phyloP scores from a whole-genome alignment of 2,797 vertebrate genomes.

The Bryconaethiops microstoma region DNA sequence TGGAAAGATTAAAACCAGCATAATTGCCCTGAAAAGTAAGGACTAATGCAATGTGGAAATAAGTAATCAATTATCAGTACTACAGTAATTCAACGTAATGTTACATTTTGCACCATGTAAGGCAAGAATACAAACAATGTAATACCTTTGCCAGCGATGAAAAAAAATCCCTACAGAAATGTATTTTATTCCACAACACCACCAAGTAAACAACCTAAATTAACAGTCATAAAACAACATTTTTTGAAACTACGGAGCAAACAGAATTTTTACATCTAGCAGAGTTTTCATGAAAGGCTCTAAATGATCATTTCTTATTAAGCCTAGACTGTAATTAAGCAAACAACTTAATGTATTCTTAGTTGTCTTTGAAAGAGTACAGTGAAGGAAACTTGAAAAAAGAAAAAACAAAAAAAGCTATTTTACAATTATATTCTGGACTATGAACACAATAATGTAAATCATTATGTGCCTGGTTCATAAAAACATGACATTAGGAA shows the following conservation, averaged over 20 bases:
- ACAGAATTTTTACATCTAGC: not conserved
- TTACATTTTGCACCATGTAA: not conserved
- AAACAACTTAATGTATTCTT: no score
- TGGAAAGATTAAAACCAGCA: constrained; percentile 4
- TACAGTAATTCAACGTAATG: constrained; percentile 1
- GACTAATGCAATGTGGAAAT: constrained; percentile 24
- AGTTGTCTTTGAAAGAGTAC: no score
- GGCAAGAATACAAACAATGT: constrained; percentile 2
- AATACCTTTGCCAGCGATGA: not conserved
- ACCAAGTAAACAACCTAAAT: not conserved
- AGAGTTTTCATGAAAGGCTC: not conserved
- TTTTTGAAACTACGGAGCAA: not conserved
- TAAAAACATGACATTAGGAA: no score
- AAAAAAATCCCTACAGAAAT: not conserved
- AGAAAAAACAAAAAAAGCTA: no score
- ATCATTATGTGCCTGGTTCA: no score
- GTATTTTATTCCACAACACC: not conserved
- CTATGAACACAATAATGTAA: no score
- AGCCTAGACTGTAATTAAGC: no score
- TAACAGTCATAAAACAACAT: not conserved
- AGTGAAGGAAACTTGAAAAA: no score
- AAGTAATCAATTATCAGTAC: constrained; percentile 15
- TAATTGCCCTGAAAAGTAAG: constrained; percentile 2
- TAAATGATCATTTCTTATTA: not conserved
- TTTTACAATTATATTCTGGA: no score